Base-by-base conservation (phyloP, 1,140 invertebrate species). In the Drosophila persimilis region DNA sequence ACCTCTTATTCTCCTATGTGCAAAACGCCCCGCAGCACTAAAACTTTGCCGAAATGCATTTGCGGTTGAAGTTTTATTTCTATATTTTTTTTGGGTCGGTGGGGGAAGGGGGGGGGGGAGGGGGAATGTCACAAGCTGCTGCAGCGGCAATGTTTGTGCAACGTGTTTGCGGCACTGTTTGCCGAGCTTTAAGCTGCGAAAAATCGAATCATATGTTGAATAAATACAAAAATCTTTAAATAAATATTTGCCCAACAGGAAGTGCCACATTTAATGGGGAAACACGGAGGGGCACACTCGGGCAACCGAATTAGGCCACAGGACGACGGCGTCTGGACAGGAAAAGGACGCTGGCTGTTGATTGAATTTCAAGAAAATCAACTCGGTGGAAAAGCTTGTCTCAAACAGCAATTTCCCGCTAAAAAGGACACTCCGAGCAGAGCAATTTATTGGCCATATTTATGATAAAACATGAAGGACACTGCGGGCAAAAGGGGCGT, bases 361-460 rank as follows among this genome's bases (percentile, higher is more conserved):
- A 41, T 50, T 62, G 20, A 39, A 39, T 39, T 39, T 13, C 35
- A 39, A 39, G 35, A 39, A 39, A 39, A 39, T 39, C 35, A 13
- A 39, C 35, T 39, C 11, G 13, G 35, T 39, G 35, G 35, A 39
- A 11, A 4, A 39, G 4, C 35, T 52, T 46, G 26, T 43, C 29
- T 43, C 3, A 46, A 55, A 58, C 64, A 53, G 57, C 44, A 66
- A 58, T 47, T 62, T 31, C 15, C 9, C 64, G 46, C 54, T 78
- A 47, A 66, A 73, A 64, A 31, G 52, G 67, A 50, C 64, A 52
- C 81, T 54, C 80, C 71, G 64, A 64, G 57, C 67, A 43, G 70
- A 20, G 45, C 71, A 78, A 88, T 86, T 86, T 86, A 86, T 86
- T 86, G 83, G 77, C 83, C 74, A 86, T 85, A 85, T 85, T 80